phyloP scores from a whole-genome alignment of 2,113 vertebrate species.

The Catharus fuscescens region DNA sequence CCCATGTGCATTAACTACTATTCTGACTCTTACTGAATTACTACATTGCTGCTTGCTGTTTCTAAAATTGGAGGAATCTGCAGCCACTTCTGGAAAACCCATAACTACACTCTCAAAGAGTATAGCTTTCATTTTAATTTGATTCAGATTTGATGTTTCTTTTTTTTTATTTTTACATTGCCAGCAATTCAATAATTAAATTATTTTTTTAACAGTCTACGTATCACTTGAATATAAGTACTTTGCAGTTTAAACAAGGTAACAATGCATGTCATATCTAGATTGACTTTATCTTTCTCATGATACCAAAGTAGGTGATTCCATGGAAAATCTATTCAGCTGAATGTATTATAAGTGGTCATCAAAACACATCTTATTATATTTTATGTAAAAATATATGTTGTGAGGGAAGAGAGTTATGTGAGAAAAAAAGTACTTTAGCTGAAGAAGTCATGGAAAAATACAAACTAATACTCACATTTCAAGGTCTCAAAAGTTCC shows the following conservation, averaged over 20 bases:
- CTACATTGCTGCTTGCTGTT: background rate
- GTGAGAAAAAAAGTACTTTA: background rate
- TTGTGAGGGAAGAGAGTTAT: background rate
- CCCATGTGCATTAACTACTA: background rate
- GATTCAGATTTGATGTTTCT: background rate
- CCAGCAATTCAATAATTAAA: background rate
- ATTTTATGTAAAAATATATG: background rate
- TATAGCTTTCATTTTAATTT: background rate
- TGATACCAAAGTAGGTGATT: background rate
- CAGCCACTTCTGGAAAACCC: background rate
- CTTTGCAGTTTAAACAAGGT: background rate
- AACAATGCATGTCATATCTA: background rate
- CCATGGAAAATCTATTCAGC: background rate
- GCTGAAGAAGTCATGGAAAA: background rate
- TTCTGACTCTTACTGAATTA: background rate
- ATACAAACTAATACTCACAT: background rate
- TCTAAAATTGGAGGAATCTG: background rate
- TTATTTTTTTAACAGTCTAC: background rate
- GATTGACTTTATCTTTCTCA: background rate
- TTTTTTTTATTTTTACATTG: background rate
- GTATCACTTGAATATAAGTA: background rate
- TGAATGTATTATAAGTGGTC: background rate
- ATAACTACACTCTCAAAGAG: background rate
- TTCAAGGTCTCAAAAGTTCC: background rate
- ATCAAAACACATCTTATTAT: background rate